Conservation (phyloP, 2,888 invertebrate genomes). For the Aelia acuminata region DNA sequence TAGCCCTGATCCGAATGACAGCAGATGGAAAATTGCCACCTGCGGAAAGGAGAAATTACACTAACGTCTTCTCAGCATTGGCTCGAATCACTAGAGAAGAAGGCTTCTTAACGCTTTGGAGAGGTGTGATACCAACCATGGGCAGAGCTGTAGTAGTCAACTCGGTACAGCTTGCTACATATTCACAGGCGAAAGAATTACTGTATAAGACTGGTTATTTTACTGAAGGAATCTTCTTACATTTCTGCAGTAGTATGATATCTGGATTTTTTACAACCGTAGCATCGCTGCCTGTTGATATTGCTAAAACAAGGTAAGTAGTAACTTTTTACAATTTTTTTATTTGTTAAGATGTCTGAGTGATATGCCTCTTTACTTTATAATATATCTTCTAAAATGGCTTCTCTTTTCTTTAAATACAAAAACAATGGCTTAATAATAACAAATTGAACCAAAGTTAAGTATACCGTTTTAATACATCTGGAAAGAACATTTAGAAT, state of each 20-base stretch:
- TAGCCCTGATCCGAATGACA: constrained; percentile 97
- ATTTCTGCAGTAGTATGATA: constrained; percentile 97
- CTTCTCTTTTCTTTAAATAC: not conserved
- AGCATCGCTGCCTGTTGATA: constrained; percentile 99
- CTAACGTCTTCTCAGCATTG: constrained; percentile 92
- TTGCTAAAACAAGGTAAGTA: constrained; percentile 93
- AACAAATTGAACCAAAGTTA: too few species aligned
- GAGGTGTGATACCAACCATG: constrained; percentile 90
- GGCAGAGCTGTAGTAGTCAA: constrained; percentile 98
- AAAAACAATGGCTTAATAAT: not conserved
- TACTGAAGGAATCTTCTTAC: constrained; percentile 82
- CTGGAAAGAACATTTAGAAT: too few species aligned
- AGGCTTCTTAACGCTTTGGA: constrained; percentile 90
- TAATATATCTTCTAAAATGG: not conserved
- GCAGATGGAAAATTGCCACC: constrained; percentile 93
- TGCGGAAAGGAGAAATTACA: constrained; percentile 93
- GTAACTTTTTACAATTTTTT: not conserved
- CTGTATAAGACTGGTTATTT: constrained; percentile 78
- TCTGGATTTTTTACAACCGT: constrained; percentile 97
- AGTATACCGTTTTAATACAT: too few species aligned
- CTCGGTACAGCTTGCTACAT: constrained; percentile 96
- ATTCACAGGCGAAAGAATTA: constrained; percentile 87
- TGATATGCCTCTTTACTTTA: too few species aligned
- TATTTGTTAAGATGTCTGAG: too few species aligned
- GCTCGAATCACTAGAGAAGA: constrained; percentile 85